These are phyloP conservation scores for Charaxes varanes DNA, from an alignment of 1,140 invertebrate species.

Conservation along the genomic window DNA sequence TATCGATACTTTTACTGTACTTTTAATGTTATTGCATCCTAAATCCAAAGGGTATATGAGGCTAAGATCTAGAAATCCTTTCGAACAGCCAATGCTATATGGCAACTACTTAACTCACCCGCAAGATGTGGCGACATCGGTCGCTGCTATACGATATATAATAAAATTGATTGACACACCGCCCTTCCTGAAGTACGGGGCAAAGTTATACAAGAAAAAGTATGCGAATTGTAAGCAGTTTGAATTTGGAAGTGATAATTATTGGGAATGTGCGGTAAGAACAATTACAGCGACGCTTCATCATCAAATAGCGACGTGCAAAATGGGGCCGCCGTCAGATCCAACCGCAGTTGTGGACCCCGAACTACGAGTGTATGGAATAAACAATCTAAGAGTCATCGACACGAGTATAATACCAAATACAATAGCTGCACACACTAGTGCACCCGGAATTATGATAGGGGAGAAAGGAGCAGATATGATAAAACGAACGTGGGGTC, in stretches of 20 bases:
- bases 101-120: slow-evolving; percentile 82
- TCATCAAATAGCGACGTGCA: slow-evolving; percentile 82
- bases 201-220: slow-evolving; percentile 72
- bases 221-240: slow-evolving; percentile 76
- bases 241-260: slow-evolving; percentile 77
- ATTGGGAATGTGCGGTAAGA: slow-evolving; percentile 84
- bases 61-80: slow-evolving; percentile 82
- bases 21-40: slow-evolving; percentile 84
- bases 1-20: slow-evolving; percentile 78
- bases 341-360: slow-evolving; percentile 83
- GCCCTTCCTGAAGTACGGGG: slow-evolving; percentile 76
- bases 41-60: slow-evolving; percentile 81
- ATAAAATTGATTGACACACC: slow-evolving; percentile 76
- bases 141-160: slow-evolving; percentile 80
- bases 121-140: slow-evolving; percentile 79
- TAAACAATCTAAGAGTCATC: slow-evolving; percentile 81
- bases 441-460: slow-evolving; percentile 87
- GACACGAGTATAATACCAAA: slow-evolving; percentile 86
- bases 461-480: slow-evolving; percentile 90
- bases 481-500: slow-evolving; percentile 75
- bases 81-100: slow-evolving; percentile 82
- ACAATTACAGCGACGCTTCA: slow-evolving; percentile 79
- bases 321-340: slow-evolving; percentile 84
- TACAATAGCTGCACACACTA: slow-evolving; percentile 82
- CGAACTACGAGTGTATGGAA: slow-evolving; percentile 80